Base-by-base conservation (phyloP, 2,113 vertebrate genomes). In the Asarcornis scutulata region DNA sequence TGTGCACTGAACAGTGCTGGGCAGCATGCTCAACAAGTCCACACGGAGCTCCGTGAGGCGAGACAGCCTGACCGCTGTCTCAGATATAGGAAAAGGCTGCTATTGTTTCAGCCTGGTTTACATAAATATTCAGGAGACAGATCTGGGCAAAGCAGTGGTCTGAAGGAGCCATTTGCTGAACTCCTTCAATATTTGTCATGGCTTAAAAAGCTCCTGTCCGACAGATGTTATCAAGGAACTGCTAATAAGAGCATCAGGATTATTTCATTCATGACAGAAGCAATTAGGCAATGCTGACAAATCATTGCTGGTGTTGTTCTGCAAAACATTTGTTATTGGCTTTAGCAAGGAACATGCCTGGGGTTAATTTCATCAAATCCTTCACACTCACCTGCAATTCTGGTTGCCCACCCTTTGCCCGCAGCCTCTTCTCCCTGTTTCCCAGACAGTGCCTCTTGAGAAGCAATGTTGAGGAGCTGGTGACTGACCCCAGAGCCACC, bases 381-480 rank as follows among this genome's bases (percentile, higher is more conserved):
- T 50, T 76, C 22, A 58, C 72, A 34, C 69, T 81, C n/a, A n/a
- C 52, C 58, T n/a, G 25, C 1, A 2, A 7, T 18, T 32, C 0
- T 2, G 6, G 12, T 50, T 6, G 0, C 17, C 29, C 0, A 0
- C 20, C 18, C 23, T 34, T 53, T 3, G 0, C 67, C 21, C 67
- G 18, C 1, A 1, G 48, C 10, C 11, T 26, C 48, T 56, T 44
- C 53, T 68, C 21, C 32, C 21, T 5, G 8, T 7, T 18, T 15
- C 25, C 15, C 32, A 73, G 16, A 6, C 27, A 14, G 3, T 26
- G 16, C 44, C 76, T 56, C 18, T 36, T 14, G 21, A 63, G 83
- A 40, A 85, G 52, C 8, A 23, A 29, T 0, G 1, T 2, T 26
- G 34, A 56, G 26, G 66, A 91, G 18, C 34, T 71, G 21, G 48